Evolutionary conservation across 2,113 vertebrate species (phyloP).

Genomic region (Channa maculata): DNA sequence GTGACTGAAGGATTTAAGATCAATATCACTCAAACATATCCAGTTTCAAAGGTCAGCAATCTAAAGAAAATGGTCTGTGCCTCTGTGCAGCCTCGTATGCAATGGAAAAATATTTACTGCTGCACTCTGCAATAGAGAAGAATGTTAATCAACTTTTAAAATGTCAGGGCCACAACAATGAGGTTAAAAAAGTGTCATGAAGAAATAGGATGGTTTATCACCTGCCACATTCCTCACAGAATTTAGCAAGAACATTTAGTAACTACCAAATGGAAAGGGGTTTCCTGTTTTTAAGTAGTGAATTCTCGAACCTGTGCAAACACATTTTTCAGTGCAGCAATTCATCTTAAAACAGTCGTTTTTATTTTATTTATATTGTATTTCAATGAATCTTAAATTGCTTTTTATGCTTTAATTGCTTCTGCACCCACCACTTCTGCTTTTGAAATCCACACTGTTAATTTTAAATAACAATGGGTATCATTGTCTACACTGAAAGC

Average conservation of each 20-base stretch:
- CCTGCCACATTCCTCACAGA: neutral
- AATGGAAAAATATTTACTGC: neutral
- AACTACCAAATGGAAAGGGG: no score
- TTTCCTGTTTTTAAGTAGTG: no score
- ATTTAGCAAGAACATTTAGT: neutral
- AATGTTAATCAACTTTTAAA: slow-evolving; percentile 21
- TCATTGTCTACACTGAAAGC: slow-evolving; percentile 36
- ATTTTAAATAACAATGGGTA: slow-evolving; percentile 52
- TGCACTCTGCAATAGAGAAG: slow-evolving; percentile 1
- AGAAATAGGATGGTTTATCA: neutral
- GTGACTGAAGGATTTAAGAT: neutral
- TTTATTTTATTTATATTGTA: neutral
- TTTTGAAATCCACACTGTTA: slow-evolving; percentile 19
- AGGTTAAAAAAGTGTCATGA: neutral
- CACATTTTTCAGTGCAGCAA: neutral
- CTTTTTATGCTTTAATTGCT: neutral
- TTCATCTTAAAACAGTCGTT: neutral
- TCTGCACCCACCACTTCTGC: slow-evolving; percentile 14
- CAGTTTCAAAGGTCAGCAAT: neutral
- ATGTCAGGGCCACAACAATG: slow-evolving; percentile 3
- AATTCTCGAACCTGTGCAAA: neutral
- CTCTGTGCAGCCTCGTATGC: neutral
- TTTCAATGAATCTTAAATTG: slow-evolving; percentile 14
- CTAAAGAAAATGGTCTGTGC: neutral
- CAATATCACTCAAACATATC: slow-evolving; percentile 1